Evolutionary conservation across 2,113 vertebrate species (phyloP).

Genomic region (Corvus hawaiiensis): DNA sequence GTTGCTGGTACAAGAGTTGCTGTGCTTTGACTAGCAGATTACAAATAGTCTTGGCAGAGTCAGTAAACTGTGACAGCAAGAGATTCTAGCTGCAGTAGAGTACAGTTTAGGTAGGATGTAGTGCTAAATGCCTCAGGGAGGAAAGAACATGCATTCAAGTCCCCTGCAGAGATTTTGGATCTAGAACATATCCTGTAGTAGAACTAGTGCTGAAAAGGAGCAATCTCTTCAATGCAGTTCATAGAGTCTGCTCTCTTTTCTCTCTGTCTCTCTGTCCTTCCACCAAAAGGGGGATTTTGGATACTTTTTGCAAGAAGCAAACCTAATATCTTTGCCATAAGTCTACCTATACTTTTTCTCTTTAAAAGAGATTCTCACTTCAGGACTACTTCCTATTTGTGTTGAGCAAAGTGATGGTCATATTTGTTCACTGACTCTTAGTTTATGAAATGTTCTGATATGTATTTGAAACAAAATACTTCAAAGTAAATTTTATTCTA

Average conservation of each 20-base stretch:
- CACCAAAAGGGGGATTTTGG: background rate
- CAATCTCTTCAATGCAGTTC: background rate
- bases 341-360: background rate
- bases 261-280: background rate
- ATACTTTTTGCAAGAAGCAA: background rate
- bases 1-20: background rate
- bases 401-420: background rate
- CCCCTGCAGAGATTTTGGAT: background rate
- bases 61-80: constrained; percentile 11
- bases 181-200: background rate
- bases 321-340: background rate
- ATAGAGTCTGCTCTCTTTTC: background rate
- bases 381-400: background rate
- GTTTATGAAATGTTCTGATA: background rate
- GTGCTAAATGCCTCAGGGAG: background rate
- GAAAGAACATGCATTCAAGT: background rate
- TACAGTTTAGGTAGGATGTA: background rate
- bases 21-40: constrained; percentile 22
- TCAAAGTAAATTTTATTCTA: background rate
- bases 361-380: background rate
- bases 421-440: background rate
- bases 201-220: background rate
- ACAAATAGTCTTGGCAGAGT: constrained; percentile 22
- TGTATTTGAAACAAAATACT: background rate
- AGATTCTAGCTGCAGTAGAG: background rate